Percentiles rank a stretch among this genome's conserved stretches.
phyloP scores from a whole-genome alignment of 1,140 invertebrate genomes.

The Bradysia coprophila region DNA sequence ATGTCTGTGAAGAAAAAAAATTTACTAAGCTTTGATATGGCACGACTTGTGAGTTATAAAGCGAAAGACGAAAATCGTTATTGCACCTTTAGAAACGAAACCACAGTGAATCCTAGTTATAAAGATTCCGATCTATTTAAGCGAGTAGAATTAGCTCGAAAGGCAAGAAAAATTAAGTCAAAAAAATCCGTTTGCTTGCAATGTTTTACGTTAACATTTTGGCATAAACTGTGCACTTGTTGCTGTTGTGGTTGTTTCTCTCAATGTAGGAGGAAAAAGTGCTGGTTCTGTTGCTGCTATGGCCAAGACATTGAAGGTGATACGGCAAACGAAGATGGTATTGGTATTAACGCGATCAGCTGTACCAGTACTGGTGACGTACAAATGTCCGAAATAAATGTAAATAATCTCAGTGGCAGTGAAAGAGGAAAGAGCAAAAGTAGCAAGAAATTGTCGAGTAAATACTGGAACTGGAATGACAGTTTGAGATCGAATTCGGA shows the following conservation, averaged over 20 bases:
- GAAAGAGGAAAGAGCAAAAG: background rate
- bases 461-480: conserved; percentile 21
- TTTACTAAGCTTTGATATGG: conserved; percentile 7
- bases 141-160: background rate
- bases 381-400: background rate
- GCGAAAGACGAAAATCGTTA: conserved; percentile 9
- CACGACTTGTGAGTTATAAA: conserved; percentile 12
- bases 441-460: background rate
- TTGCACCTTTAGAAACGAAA: conserved; percentile 3
- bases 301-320: conserved; percentile 7
- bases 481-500: conserved; percentile 23
- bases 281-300: conserved; percentile 9
- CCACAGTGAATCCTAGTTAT: background rate
- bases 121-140: background rate
- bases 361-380: background rate
- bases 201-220: background rate
- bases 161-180: background rate
- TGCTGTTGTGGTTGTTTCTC: background rate
- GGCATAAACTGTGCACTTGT: background rate
- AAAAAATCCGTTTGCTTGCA: background rate
- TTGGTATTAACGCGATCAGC: conserved; percentile 24
- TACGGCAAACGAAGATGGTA: conserved; percentile 19
- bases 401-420: background rate
- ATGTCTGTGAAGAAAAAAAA: background rate
- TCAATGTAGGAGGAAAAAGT: conserved; percentile 4